Percentiles rank a stretch among this genome's conserved stretches.
Conservation (phyloP, 1,140 invertebrate species). For the Arctopsyche grandis region DNA sequence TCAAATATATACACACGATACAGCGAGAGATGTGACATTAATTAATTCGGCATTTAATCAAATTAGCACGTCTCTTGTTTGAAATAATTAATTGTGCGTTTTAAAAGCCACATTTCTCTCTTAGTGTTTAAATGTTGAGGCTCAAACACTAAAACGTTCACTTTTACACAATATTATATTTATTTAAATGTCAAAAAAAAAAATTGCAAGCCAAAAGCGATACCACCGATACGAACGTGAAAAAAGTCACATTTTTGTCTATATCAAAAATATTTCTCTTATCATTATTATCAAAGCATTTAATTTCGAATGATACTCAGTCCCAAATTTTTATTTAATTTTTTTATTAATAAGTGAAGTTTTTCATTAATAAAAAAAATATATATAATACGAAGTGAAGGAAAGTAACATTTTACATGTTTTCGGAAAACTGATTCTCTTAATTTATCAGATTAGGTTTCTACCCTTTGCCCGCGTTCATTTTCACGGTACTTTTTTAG, state of each 20-base stretch:
- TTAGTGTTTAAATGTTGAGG: conserved; percentile 31
- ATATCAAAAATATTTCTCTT: conserved; percentile 39
- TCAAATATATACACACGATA: conserved; percentile 44
- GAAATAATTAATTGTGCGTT: conserved; percentile 18
- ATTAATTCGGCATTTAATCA: conserved; percentile 26
- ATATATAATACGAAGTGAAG: no score
- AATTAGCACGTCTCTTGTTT: conserved; percentile 30
- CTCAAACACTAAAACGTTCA: background rate
- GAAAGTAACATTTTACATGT: no score
- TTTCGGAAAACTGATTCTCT: no score
- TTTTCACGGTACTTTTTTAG: no score
- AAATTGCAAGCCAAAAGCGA: conserved; percentile 32
- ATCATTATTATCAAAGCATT: conserved; percentile 19
- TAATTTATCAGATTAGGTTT: no score
- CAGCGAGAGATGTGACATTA: conserved; percentile 30
- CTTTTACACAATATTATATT: no score
- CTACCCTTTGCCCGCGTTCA: no score
- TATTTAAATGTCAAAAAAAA: background rate
- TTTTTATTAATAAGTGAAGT: no score
- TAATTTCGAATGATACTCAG: background rate
- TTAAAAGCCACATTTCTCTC: background rate
- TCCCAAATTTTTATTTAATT: background rate
- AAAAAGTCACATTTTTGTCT: conserved; percentile 31
- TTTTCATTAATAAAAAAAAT: no score
- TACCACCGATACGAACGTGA: conserved; percentile 3